Base-by-base conservation (phyloP, 2,797 vertebrate species). In the Amniataba percoides region DNA sequence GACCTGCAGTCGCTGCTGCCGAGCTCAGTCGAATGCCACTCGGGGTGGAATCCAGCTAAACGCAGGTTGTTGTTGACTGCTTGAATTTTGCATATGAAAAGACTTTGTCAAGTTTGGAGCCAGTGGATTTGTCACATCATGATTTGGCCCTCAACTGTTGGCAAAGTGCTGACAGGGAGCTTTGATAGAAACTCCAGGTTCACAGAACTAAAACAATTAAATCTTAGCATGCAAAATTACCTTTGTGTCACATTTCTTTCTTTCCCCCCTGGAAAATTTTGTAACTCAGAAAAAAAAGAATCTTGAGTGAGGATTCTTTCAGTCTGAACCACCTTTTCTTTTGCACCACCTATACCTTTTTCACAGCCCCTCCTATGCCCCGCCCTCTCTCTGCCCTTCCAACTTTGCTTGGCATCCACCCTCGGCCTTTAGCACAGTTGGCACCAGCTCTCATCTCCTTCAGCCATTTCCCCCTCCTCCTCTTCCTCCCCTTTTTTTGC, bases 341-440 rank as follows among this genome's bases (percentile, higher is more conserved):
- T 21, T 15, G 1, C 39, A 34, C 64, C 58, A 69, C 59, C 71
- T 69, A 45, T 62, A 16, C 62, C 58, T 79, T 59, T 31, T 25
- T 57, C 69, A 67, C 78, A 63, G 51, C 46, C 63, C 62, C 73
- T 65, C 67, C 69, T 45, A 45, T 72, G 46, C 63, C 52, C 53
- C 62, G 23, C 65, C 78, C 79, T 63, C 72, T 62, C 56, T 64
- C 74, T 77, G 65, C 73, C 68, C 69, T 43, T 72, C 66, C 70
- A 69, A 60, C 69, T 43, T 81, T 27, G 59, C 86, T 87, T 90
- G 84, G 84, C 92, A 86, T 85, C 83, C 67, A 73, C 68, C 61
- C 1, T 68, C 62, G 68, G 85, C 88, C 87, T 93, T 92, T 92
- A 77, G 70, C 93, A 88, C 90, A 94, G 81, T 93, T 90, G 89